phyloP scores from a whole-genome alignment of 1,140 invertebrate species.

The Drosophila leontia region DNA sequence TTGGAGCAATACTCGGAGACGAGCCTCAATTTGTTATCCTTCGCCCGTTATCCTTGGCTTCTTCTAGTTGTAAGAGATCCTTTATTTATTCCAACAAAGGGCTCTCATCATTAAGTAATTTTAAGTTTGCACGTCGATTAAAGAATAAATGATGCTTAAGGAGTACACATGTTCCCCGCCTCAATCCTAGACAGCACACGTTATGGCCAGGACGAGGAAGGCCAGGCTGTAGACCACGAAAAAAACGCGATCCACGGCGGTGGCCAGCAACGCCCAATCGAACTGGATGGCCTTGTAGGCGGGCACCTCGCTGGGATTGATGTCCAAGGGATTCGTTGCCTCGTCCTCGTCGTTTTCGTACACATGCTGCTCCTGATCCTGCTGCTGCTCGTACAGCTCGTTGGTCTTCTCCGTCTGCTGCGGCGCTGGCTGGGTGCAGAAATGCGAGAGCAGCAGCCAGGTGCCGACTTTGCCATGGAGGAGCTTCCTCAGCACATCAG shows the following conservation, averaged over 20 bases:
- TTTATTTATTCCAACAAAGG: conserved; percentile 35
- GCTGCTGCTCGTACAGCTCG: conserved; percentile 73
- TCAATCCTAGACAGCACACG: conserved; percentile 84
- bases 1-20: conserved; percentile 50
- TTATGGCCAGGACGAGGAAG: conserved; percentile 85
- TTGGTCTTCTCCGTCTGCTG: conserved; percentile 37
- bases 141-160: conserved; percentile 43
- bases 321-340: conserved; percentile 61
- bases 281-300: conserved; percentile 85
- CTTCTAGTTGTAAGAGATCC: conserved; percentile 43
- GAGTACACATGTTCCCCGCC: background rate
- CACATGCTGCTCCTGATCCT: conserved; percentile 65
- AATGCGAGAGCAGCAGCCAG: conserved; percentile 85
- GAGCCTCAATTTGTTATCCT: conserved; percentile 71
- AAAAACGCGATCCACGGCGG: conserved; percentile 87
- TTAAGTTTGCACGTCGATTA: conserved; percentile 52
- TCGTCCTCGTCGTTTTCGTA: conserved; percentile 81
- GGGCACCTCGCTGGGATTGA: conserved; percentile 82
- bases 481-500: conserved; percentile 86
- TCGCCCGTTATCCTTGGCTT: conserved; percentile 37
- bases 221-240: conserved; percentile 87
- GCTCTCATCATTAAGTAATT: conserved; percentile 60
- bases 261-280: conserved; percentile 88
- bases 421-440: conserved; percentile 6
- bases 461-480: conserved; percentile 86